Base-by-base conservation (phyloP, 2,888 invertebrate genomes). In the Alloscopus bannaensis region DNA sequence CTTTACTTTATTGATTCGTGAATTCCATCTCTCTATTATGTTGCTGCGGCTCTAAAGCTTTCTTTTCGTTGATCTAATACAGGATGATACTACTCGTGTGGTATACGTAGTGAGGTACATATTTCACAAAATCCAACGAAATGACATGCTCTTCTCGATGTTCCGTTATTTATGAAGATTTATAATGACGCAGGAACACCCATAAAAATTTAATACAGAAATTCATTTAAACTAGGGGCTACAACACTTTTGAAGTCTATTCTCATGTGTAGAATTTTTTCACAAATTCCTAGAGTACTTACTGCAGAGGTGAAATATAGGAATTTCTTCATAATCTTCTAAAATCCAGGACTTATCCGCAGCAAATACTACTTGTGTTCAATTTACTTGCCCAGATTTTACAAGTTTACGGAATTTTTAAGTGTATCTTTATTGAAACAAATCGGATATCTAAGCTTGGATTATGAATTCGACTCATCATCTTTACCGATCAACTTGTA, bases 141-240 rank as follows among this genome's bases (percentile, higher is more conserved):
- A 76, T 76, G 75, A 76, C 75, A 76, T 60, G 68, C 68, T 31
- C 60, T 68, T 62, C 29, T 76, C 68, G 62, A 66, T 60, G 28
- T 60, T 66, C 50, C 16, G 75, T 76, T 76, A 76, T 76, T 76
- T 76, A 76, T 76, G 75, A 76, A 66, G 68, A 76, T 76, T 75
- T 76, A 68, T 68, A 76, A 76, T 76, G 75, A 60, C 60, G 16
- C 11, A 73, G 68, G 40, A 68, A 68, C 75, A 52, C 59, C 75
- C 75, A 76, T 76, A 76, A 76, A 76, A 76, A 59, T 76, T 60
- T 60, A 76, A 62, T 68, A 59, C 60, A 68, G 68, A 76, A 76
- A 76, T 76, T 76, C 75, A 76, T 76, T 76, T 68, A 60, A 76
- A 59, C 40, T 42, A 3, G n/a, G n/a, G n/a, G 29, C 28, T 57